Base-by-base conservation (phyloP, 1,140 invertebrate genomes). In the Ctenoplectra terminalis region DNA sequence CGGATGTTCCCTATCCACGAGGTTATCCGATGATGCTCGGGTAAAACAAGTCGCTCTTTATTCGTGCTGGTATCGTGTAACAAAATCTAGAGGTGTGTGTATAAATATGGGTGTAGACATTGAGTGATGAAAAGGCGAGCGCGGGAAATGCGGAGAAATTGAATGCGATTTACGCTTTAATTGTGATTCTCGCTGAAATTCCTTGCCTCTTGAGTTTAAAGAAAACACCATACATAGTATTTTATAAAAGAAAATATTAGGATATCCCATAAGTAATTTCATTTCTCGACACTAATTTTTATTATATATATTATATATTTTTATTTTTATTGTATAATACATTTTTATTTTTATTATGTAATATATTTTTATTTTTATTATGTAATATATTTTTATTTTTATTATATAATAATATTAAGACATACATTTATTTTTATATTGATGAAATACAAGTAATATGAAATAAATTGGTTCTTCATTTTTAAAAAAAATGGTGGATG, bases 1-100 rank as follows among this genome's bases (percentile, higher is more conserved):
- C 26, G 13, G 31, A 70, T 54, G 13, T 37, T 52, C 23, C 23
- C 23, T n/a, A n/a, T 50, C 29, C 48, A 52, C 29, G 48, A n/a
- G 48, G 43, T 70, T 70, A 70, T 70, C 3, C 31, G 48, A 70
- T 54, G 48, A 52, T 70, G 34, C 48, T 37, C 23, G 31, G 23
- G 23, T 70, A 26, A 52, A 70, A 70, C 67, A 70, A 70, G 46
- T 70, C 67, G 11, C 20, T 52, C 50, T 52, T 31, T 48, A 67
- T 67, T 52, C 67, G 2, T 17, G 7, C 2, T 70, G 23, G 23
- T 70, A 70, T 70, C 67, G 13, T 34, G 67, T 52, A 34, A 17
- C 6, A 11, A 37, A 52, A 70, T 70, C 67, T 52, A n/a, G 11
- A 17, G 31, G 11, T 20, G 7, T 7, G 3, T 29, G 37, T 66